Evolutionary conservation across 2,113 vertebrate species (phyloP).

Genomic region (Neolamprologus caudopunctatus): DNA sequence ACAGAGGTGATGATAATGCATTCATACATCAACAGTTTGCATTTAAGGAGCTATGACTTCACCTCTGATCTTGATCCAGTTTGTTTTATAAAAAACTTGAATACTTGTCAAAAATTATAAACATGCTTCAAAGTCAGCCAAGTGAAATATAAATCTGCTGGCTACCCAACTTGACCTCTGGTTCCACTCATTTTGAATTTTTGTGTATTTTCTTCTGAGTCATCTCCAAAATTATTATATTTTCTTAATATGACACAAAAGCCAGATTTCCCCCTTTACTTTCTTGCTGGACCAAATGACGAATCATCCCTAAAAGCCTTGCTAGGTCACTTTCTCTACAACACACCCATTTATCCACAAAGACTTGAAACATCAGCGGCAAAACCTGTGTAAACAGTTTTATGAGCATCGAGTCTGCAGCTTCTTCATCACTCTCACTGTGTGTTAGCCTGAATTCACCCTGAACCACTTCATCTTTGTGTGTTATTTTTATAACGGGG

Average conservation of each 20-base stretch:
- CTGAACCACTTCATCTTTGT: not conserved
- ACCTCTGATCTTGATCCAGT: not conserved
- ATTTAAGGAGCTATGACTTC: not conserved
- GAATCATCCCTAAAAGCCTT: not conserved
- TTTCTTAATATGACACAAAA: not conserved
- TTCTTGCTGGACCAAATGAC: not conserved
- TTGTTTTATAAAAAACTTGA: not conserved
- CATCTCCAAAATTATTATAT: not conserved
- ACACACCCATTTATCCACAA: not conserved
- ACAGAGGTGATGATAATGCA: not conserved
- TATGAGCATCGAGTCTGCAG: not conserved
- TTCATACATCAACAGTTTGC: not conserved
- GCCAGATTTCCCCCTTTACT: not conserved
- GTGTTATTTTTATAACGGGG: not conserved
- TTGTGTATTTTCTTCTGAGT: not conserved
- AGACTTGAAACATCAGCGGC: not conserved
- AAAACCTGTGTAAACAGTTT: constrained; percentile 13
- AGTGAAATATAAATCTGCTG: not conserved
- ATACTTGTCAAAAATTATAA: not conserved
- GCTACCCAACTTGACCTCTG: not conserved
- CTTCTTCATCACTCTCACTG: not conserved
- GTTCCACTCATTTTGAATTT: not conserved
- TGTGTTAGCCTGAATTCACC: not conserved
- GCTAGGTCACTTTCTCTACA: not conserved
- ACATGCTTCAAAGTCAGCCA: not conserved